Base-by-base conservation (phyloP, 2,888 invertebrate genomes). In the Standfussiana lucernea region DNA sequence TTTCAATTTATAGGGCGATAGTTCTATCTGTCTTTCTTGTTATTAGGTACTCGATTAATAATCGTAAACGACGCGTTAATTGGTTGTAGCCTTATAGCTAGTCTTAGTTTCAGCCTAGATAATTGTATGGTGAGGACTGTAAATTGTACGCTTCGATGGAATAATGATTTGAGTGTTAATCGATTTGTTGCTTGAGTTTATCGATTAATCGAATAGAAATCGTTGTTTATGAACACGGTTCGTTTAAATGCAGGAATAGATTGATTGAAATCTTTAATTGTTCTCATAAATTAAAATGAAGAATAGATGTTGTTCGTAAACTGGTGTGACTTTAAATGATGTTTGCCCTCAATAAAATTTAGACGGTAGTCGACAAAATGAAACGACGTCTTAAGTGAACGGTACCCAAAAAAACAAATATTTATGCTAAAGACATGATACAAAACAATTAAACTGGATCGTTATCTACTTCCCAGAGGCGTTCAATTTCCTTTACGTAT, bases 1-100 rank as follows among this genome's bases (percentile, higher is more conserved):
- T 96, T 95, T 96, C 95, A 96, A 96, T 96, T 96, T 96, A 96
- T 95, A 93, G 92, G 91, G 91, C 92, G 89, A 94, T 94, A 92
- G 91, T 92, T 93, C 90, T 90, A 89, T 88, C 90, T 80, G 86
- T 83, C 89, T 84, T 88, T 87, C 90, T 89, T 93, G 93, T 94
- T 94, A 93, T 94, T 94, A 92, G 92, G 88, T 88, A 87, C 88
- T 87, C 92, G 89, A 93, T 95, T 94, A 93, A 93, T 94, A 93
- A 92, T 91, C 85, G 90, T 91, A 91, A 93, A 92, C 88, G 90
- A 86, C 88, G 74, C 87, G 79, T 87, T 91, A 92, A 93, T 93
- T 93, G 91, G 85, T 86, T 86, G 77, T 73, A 76, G 61, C 66
- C 37, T 86, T 86, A 73, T 68, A 75, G 64, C 75, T 56, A 72